Conservation (phyloP, 1,140 invertebrate genomes). For the Sinonovacula constricta region DNA sequence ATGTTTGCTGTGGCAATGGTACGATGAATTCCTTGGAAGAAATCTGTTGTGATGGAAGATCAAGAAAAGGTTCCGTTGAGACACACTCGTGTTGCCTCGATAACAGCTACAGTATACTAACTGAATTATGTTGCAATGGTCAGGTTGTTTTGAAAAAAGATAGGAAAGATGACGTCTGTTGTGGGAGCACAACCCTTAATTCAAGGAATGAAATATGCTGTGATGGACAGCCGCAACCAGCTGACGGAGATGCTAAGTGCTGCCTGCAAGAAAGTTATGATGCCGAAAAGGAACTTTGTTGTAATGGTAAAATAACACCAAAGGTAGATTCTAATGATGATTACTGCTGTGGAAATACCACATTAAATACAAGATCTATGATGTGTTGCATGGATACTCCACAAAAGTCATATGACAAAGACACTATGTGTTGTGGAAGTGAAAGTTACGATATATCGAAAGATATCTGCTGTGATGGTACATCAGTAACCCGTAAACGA, state of each 20-base stretch:
- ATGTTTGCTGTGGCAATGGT: slow-evolving; percentile 40
- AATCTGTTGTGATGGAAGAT: slow-evolving; percentile 45
- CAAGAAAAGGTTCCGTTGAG: slow-evolving; percentile 27
- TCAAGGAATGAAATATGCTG: slow-evolving; percentile 42
- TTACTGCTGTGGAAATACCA: slow-evolving; percentile 45
- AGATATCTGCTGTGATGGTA: slow-evolving; percentile 38
- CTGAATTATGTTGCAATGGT: slow-evolving; percentile 39
- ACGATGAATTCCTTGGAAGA: slow-evolving; percentile 41
- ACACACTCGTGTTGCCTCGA: slow-evolving; percentile 32
- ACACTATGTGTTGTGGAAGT: slow-evolving; percentile 37
- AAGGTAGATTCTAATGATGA: slow-evolving; percentile 31
- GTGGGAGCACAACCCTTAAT: slow-evolving; percentile 33
- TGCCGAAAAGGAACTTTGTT: slow-evolving; percentile 38
- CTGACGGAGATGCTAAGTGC: slow-evolving; percentile 43
- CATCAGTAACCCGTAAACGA: slow-evolving; percentile 10
- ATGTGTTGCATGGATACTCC: slow-evolving; percentile 42
- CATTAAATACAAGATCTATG: slow-evolving; percentile 35
- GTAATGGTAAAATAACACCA: slow-evolving; percentile 22
- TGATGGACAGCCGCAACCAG: slow-evolving; percentile 32
- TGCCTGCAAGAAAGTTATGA: slow-evolving; percentile 40
- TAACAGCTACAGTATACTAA: slow-evolving; percentile 21
- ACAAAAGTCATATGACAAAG: slow-evolving; percentile 18
- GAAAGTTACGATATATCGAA: slow-evolving; percentile 32
- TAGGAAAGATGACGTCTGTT: slow-evolving; percentile 25
- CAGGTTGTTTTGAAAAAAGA: slow-evolving; percentile 6